Evolutionary conservation across 1,140 invertebrate genomes (phyloP).

Genomic region (Subanguina moxae): DNA sequence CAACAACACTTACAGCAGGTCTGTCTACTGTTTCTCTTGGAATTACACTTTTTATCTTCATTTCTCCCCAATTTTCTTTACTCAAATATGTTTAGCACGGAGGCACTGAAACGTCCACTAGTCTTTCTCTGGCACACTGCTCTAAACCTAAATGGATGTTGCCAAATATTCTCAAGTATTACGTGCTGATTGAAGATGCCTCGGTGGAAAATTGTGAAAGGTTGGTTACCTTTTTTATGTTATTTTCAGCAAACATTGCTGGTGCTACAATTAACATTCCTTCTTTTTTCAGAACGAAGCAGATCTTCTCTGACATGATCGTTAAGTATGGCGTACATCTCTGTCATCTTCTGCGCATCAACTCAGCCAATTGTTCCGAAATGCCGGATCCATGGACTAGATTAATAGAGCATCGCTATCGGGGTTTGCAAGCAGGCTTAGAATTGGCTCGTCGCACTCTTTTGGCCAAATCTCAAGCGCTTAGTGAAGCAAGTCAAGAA

Average conservation of each 20-base stretch:
- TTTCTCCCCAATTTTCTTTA: too few relatives aligned
- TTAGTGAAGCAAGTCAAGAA: slow-evolving; percentile 1
- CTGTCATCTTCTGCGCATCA: slow-evolving; percentile 44
- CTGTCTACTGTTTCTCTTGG: not conserved
- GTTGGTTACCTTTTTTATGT: too few relatives aligned
- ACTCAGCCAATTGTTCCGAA: slow-evolving; percentile 32
- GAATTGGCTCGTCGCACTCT: slow-evolving; percentile 34
- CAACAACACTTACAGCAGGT: slow-evolving; percentile 47
- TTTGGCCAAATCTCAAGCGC: not conserved
- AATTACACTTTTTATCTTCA: too few relatives aligned
- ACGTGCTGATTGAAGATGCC: slow-evolving; percentile 82
- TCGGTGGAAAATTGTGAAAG: slow-evolving; percentile 66
- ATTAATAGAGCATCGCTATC: slow-evolving; percentile 23
- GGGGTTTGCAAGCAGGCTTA: slow-evolving; percentile 34
- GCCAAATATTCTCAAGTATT: slow-evolving; percentile 75
- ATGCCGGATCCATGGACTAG: slow-evolving; percentile 45
- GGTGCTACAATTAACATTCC: not conserved
- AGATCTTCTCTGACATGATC: slow-evolving; percentile 24
- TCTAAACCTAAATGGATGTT: slow-evolving; percentile 76
- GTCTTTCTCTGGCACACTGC: slow-evolving; percentile 36
- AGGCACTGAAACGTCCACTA: not conserved
- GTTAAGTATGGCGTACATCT: slow-evolving; percentile 33
- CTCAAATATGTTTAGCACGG: slow-evolving; percentile 36
- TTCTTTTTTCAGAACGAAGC: slow-evolving; percentile 30
- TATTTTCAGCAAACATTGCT: too few relatives aligned